Conservation (phyloP, 2,797 vertebrate genomes). For the Spinus olivaceus region DNA sequence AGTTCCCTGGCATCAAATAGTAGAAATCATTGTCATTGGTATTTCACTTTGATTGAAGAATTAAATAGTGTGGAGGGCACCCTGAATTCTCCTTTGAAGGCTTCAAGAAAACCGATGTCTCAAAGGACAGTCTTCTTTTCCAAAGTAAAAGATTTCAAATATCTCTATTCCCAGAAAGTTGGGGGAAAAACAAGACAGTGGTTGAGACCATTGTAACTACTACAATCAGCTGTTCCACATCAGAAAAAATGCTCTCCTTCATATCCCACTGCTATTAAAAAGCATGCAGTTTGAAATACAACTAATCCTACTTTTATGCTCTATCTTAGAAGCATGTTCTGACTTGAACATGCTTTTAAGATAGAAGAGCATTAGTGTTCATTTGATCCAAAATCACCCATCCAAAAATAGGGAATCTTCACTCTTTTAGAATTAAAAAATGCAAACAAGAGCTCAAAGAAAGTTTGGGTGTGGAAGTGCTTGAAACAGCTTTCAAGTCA, state of each 20-base stretch:
- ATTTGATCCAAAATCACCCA: background rate
- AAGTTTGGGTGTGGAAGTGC: background rate
- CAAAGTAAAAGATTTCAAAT: background rate
- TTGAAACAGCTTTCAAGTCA: background rate
- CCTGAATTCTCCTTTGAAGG: background rate
- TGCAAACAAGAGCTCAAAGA: background rate
- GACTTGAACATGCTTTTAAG: slow-evolving; percentile 6
- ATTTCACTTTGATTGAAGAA: slow-evolving; percentile 12
- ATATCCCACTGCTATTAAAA: slow-evolving; percentile 33
- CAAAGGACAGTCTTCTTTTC: slow-evolving; percentile 1
- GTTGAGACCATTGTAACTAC: background rate
- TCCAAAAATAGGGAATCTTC: background rate
- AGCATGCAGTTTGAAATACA: slow-evolving; percentile 9
- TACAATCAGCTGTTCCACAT: slow-evolving; percentile 25
- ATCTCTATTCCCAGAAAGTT: slow-evolving; percentile 15
- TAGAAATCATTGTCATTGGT: slow-evolving; percentile 9
- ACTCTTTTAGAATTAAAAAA: background rate
- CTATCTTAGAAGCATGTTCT: background rate
- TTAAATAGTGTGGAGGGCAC: background rate
- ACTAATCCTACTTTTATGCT: slow-evolving; percentile 14
- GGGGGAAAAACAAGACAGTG: slow-evolving; percentile 1
- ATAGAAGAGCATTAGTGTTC: slow-evolving; percentile 7
- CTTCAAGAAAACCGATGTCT: background rate
- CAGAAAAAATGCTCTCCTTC: slow-evolving; percentile 11
- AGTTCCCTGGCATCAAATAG: slow-evolving; percentile 42